A percentile compares a stretch with the other conserved stretches of the same genome.
Conservation (phyloP, 2,797 vertebrate species). For the Halcyon badia region DNA sequence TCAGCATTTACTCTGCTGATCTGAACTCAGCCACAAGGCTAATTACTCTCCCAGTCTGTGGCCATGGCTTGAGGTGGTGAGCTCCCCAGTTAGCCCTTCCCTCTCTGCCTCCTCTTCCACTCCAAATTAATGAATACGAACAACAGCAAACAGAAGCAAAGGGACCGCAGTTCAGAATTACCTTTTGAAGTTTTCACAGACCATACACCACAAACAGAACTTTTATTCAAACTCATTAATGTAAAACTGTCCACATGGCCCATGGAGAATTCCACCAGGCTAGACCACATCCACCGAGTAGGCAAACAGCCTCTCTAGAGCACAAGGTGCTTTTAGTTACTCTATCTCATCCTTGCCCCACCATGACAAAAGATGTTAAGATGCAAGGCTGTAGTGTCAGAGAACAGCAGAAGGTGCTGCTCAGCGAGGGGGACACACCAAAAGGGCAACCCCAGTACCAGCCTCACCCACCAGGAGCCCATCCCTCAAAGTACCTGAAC, state of each 20-base stretch:
- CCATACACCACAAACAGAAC: neutral
- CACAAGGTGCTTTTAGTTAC: neutral
- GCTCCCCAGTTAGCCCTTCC: neutral
- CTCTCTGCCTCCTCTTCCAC: neutral
- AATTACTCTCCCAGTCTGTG: neutral
- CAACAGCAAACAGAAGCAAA: neutral
- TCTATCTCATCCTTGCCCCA: neutral
- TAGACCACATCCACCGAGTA: accelerated
- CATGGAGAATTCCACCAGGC: neutral
- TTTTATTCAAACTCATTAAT: no score
- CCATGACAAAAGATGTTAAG: accelerated
- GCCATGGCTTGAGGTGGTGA: accelerated
- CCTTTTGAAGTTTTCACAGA: neutral
- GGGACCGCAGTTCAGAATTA: neutral
- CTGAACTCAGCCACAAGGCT: neutral
- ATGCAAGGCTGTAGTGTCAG: neutral
- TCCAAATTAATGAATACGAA: neutral
- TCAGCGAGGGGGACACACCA: neutral
- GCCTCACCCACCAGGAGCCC: accelerated
- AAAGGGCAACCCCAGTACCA: neutral
- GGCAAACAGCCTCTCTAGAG: neutral
- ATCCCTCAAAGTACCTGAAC: accelerated
- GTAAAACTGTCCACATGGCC: neutral
- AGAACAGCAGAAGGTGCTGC: neutral
- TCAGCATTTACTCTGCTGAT: neutral